Conservation (phyloP, 2,888 invertebrate species). For the Imbricaverruca yamaguchii region DNA sequence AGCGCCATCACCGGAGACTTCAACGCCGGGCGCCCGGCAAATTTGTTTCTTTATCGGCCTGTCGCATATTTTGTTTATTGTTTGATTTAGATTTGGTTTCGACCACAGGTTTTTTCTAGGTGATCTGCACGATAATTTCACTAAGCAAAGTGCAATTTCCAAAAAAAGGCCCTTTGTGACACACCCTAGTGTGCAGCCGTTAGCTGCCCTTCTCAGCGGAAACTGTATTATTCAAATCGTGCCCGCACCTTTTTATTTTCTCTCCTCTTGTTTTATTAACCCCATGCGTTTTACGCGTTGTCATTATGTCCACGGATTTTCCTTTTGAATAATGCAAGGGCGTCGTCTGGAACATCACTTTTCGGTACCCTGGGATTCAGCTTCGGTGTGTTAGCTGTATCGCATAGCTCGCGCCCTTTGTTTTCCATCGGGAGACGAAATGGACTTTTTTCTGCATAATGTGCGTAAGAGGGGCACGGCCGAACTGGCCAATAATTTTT, state of each 20-base stretch:
- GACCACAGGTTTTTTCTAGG: too few species aligned
- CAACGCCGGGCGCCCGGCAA: too few species aligned
- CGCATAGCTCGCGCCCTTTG: not conserved
- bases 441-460: not conserved
- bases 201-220: too few species aligned
- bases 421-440: not conserved
- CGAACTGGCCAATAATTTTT: too few species aligned
- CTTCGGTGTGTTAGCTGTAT: not conserved
- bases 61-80: too few species aligned
- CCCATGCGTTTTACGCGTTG: not conserved
- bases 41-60: too few species aligned
- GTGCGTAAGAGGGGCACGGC: not conserved
- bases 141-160: too few species aligned
- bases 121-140: too few species aligned
- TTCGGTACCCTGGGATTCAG: not conserved
- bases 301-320: not conserved
- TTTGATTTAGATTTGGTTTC: too few species aligned
- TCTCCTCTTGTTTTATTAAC: conserved; percentile 16
- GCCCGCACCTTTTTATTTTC: not conserved
- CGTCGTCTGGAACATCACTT: not conserved
- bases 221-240: not conserved
- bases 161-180: too few species aligned
- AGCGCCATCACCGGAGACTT: too few species aligned
- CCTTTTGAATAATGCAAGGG: not conserved
- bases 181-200: too few species aligned